Percentiles rank a stretch among this genome's conserved stretches.
phyloP scores from a whole-genome alignment of 2,797 vertebrate genomes.

The Dicrostonyx torquatus region DNA sequence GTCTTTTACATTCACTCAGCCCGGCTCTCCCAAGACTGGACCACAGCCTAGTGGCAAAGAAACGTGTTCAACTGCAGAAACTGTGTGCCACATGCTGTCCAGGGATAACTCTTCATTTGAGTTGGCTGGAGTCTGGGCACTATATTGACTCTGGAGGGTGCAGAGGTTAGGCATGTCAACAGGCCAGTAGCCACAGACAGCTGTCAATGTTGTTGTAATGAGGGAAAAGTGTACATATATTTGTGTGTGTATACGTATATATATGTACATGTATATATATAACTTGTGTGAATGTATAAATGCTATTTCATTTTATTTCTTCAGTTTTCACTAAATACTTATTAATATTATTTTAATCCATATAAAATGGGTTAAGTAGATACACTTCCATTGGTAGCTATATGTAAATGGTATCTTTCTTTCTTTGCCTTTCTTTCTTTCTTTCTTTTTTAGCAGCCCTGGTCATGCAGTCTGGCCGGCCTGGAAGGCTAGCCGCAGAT shows the following conservation, averaged over 20 bases:
- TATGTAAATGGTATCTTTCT: slow-evolving; percentile 8
- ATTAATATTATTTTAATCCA: neutral
- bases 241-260: no score
- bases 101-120: neutral
- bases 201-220: slow-evolving; percentile 18
- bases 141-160: neutral
- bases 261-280: neutral
- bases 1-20: neutral
- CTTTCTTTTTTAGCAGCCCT: neutral
- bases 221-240: neutral
- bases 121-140: neutral
- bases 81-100: neutral
- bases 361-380: neutral
- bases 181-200: neutral
- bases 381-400: neutral
- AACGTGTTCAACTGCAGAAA: neutral
- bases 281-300: neutral
- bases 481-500: neutral
- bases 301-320: slow-evolving; percentile 32
- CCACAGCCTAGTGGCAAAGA: slow-evolving; percentile 17
- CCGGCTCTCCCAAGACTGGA: neutral
- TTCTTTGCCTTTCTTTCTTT: neutral
- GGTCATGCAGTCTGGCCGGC: neutral
- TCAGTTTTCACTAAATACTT: slow-evolving; percentile 36
- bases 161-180: neutral